phyloP scores from a whole-genome alignment of 2,797 vertebrate species.

The Thalassophryne amazonica region DNA sequence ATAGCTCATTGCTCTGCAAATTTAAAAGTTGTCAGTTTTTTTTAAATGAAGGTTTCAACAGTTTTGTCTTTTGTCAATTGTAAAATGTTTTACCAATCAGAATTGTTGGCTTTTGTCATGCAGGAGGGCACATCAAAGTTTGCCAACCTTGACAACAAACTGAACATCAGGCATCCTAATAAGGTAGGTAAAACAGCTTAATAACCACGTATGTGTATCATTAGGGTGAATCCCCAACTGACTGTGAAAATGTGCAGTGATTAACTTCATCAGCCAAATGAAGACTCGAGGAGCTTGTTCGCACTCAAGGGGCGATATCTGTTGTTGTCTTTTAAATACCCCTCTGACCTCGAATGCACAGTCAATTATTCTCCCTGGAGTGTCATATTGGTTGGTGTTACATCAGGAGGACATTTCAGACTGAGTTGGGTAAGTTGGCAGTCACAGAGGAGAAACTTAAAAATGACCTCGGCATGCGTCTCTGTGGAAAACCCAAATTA shows the following conservation, averaged over 20 bases:
- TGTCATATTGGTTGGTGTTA: not conserved
- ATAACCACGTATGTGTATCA: not conserved
- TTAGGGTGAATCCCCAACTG: not conserved
- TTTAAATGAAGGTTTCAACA: no score
- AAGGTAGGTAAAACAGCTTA: constrained; percentile 58
- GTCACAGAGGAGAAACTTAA: constrained; percentile 1
- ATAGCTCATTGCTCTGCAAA: no score
- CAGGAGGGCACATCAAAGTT: constrained; percentile 80
- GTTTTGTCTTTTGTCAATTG: not conserved
- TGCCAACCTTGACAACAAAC: constrained; percentile 67
- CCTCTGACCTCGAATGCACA: not conserved
- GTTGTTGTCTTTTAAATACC: not conserved
- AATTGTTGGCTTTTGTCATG: constrained; percentile 20
- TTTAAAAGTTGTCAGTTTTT: no score
- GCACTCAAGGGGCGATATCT: not conserved
- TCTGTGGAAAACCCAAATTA: constrained; percentile 8
- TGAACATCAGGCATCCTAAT: constrained; percentile 65
- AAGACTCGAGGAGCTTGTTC: not conserved
- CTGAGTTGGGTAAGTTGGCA: not conserved
- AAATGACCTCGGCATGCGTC: constrained; percentile 13
- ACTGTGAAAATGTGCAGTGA: not conserved
- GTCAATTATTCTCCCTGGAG: not conserved
- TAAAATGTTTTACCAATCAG: not conserved
- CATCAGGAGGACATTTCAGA: not conserved
- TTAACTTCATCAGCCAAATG: not conserved